Conservation (phyloP, 2,113 vertebrate species). For the Ovibos moschatus region DNA sequence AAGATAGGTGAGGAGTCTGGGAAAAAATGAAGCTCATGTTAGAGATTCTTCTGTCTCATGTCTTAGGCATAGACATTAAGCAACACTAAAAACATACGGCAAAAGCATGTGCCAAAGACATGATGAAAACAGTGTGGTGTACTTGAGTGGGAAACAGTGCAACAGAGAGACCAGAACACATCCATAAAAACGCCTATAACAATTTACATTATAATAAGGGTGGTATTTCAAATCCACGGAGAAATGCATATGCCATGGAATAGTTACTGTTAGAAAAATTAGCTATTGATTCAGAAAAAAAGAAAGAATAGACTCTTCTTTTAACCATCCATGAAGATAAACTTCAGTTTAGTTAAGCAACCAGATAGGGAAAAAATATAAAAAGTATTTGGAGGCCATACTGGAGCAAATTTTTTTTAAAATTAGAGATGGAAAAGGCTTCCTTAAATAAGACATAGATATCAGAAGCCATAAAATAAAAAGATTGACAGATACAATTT, state of each 20-base stretch:
- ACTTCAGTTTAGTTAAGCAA: neutral
- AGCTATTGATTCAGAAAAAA: constrained; percentile 10
- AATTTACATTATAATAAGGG: neutral
- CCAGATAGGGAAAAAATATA: neutral
- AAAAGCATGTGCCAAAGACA: neutral
- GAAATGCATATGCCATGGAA: neutral
- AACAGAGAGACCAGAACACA: neutral
- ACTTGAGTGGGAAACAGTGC: neutral
- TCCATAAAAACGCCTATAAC: neutral
- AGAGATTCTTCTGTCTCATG: neutral
- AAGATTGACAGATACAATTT: neutral
- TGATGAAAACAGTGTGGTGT: neutral
- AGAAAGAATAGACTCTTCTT: neutral
- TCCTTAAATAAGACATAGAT: constrained; percentile 14
- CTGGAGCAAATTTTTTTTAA: neutral
- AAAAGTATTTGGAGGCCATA: neutral
- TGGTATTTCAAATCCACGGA: neutral
- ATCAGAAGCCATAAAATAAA: neutral
- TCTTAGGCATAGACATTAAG: neutral
- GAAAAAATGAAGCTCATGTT: neutral
- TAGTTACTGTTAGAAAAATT: neutral
- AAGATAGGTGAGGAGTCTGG: neutral
- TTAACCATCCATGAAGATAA: constrained; percentile 7
- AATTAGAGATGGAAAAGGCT: neutral
- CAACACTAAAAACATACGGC: neutral